Base-by-base conservation (phyloP, 2,888 invertebrate species). In the Lithophane ornitopus region DNA sequence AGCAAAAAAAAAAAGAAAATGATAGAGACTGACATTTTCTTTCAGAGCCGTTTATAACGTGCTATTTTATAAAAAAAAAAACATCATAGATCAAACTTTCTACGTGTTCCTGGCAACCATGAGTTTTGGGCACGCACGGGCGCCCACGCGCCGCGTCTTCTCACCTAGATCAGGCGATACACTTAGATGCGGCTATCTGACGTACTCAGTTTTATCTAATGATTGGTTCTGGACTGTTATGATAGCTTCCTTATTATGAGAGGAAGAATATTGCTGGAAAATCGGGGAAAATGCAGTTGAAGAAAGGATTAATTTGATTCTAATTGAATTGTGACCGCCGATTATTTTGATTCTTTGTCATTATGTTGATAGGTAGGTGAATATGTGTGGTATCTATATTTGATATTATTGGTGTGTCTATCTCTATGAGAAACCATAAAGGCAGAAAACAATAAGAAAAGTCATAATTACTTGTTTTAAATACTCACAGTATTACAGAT, bases 161-260 rank as follows among this genome's bases (percentile, higher is more conserved):
- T 71, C 85, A 67, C 65, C 80, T 62, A 79, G 72, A 84, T 84
- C 79, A 73, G 69, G 39, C 63, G 81, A 82, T 85, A 85, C 73
- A 44, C 34, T 3, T 34, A 34, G 34, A 34, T 3, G 63, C 63
- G 59, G 75, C 74, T 85, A 85, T 81, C 85, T 77, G 69, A 76
- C 84, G 63, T 46, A 62, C 46, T 54, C 59, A 69, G 79, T 46
- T 73, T 63, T 80, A 87, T 87, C 86, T 66, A 69, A 74, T 78
- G 84, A 85, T 78, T 73, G 49, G 72, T 71, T 71, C 66, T 69
- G 26, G n/a, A n/a, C 66, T 82, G 41, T 81, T 76, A 73, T 81
- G 85, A 84, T 54, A 66, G 39, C 76, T 76, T 58, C 54, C 74
- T 74, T 66, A 67, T 67, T 62, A 44, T 26, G 2, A 34, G 16